Evolutionary conservation across 1,140 invertebrate genomes (phyloP).

Genomic region (Drosophila obscura): DNA sequence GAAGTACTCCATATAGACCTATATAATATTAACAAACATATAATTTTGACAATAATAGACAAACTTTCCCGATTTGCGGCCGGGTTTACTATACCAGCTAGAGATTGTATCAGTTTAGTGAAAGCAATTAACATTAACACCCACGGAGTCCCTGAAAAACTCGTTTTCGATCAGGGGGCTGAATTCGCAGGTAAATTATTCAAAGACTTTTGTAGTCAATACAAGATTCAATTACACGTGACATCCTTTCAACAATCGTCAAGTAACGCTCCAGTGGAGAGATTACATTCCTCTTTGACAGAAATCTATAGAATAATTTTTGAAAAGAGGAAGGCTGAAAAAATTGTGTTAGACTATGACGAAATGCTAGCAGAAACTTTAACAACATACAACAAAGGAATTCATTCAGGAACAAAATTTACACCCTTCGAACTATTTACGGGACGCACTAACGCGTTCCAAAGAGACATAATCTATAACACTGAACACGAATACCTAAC

Average conservation of each 20-base stretch:
- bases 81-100: constrained; percentile 20
- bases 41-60: no score
- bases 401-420: constrained; percentile 27
- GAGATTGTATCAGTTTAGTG: constrained; percentile 31
- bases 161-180: neutral
- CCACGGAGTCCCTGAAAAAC: neutral
- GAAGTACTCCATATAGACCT: no score
- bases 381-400: constrained; percentile 38
- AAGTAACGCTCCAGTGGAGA: constrained; percentile 4
- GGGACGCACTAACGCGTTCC: no score
- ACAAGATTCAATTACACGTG: no score
- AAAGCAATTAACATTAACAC: constrained; percentile 27
- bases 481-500: no score
- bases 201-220: neutral
- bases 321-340: neutral
- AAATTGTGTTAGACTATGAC: constrained; percentile 1
- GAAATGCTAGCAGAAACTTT: constrained; percentile 35
- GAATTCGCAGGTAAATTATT: neutral
- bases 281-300: constrained; percentile 4
- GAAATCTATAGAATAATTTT: constrained; percentile 8
- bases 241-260: neutral
- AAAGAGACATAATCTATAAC: no score
- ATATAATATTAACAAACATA: no score
- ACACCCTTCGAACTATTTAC: neutral
- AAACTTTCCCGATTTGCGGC: no score